Evolutionary conservation across 2,888 invertebrate species (phyloP), one percentile per base, ranked within the genome.

Genomic region (Drosophila subquinaria): DNA sequence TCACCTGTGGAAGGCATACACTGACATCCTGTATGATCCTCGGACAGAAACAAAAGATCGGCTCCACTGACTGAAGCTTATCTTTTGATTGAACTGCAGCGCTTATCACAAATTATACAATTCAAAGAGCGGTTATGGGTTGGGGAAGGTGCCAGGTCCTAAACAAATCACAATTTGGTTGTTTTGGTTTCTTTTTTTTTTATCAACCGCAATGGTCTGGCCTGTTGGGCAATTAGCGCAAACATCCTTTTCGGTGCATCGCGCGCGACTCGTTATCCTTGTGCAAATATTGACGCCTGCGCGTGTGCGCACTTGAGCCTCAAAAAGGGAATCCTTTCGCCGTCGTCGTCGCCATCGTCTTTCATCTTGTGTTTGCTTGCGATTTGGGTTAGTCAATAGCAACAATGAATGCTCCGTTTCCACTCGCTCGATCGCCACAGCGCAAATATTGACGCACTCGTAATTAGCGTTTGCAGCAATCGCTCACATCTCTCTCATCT

Each of bases 61-160:
- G 71, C 75, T 76, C 74, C 88, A 69, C 60, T 53, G 65, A 69
- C 57, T 77, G 62, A 53, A 65, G 66, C 71, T 81, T 89, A 89
- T 89, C 88, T 23, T 73, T 8, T 65, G 67, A 83, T 88, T 83
- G 83, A 89, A 82, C 70, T 60, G 74, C 72, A 50, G 47, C 20
- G 51, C 87, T 86, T 88, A 84, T 88, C 89, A 69, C 66, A 88
- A 76, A 68, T 70, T 76, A 88, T 62, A 88, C 86, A 88, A 69
- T 51, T 52, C 42, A 38, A 13, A 57, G 35, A n/a, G 33, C 4
- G 40, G 15, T 20, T 15, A 10, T 3, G 17, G 27, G 27, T 27
- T 5, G 27, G 43, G 30, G 1, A 15, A 23, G 15, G 23, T 48
- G 33, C 57, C 27, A 27, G 27, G 59, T 85, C 84, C 84, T 85